Conservation (phyloP, 2,888 invertebrate species). For the Ochropleura plecta region DNA sequence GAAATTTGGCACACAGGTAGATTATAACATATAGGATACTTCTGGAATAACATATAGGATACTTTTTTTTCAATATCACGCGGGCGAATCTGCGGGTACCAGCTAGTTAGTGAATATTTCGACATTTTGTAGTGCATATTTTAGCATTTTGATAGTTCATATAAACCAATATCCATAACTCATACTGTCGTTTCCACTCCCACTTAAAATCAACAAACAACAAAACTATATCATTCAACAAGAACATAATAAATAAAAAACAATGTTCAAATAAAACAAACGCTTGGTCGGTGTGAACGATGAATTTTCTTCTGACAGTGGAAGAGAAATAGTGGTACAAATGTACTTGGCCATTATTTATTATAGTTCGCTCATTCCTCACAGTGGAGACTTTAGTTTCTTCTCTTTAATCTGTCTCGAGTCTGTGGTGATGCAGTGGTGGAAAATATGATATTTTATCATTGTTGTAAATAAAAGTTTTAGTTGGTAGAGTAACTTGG, state of each 20-base stretch:
- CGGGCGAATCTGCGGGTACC: too few relatives aligned
- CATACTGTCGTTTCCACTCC: neutral
- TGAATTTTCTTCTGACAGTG: conserved; percentile 66
- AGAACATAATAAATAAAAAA: conserved; percentile 63
- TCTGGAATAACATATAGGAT: too few relatives aligned
- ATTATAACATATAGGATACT: too few relatives aligned
- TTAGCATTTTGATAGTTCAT: too few relatives aligned
- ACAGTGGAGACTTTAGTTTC: conserved; percentile 47
- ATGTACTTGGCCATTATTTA: conserved; percentile 69
- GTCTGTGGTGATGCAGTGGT: conserved; percentile 45
- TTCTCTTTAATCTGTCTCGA: conserved; percentile 54
- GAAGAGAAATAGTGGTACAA: conserved; percentile 67
- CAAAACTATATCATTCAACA: conserved; percentile 52
- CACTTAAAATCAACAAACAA: conserved; percentile 43
- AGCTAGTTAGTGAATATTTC: too few relatives aligned
- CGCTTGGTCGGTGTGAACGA: conserved; percentile 56
- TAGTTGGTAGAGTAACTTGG: neutral
- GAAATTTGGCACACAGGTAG: too few relatives aligned
- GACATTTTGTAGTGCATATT: too few relatives aligned
- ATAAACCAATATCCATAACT: neutral
- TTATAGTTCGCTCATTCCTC: conserved; percentile 62
- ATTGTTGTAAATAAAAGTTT: conserved; percentile 16
- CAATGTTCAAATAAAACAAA: conserved; percentile 65
- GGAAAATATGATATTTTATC: conserved; percentile 36
- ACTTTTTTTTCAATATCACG: too few relatives aligned